Conservation (phyloP, 1,140 invertebrate genomes). For the Penaeus chinensis region DNA sequence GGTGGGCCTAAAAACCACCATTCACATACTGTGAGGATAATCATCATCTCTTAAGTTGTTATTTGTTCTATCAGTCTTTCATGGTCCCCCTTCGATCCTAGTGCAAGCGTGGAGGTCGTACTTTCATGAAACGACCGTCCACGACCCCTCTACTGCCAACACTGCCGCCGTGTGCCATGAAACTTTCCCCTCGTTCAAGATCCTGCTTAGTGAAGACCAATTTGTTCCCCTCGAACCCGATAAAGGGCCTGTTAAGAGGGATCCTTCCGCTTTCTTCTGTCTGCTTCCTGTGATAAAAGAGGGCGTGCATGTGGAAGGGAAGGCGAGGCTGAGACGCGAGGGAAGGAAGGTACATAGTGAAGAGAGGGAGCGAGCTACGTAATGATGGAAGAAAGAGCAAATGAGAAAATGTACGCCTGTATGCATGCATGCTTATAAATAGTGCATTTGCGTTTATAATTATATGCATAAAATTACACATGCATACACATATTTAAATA, state of each 20-base stretch:
- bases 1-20: too few species aligned
- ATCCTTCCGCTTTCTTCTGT: neutral
- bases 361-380: neutral
- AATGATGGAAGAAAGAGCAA: neutral
- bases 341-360: neutral
- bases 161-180: too few species aligned
- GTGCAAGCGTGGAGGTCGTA: too few species aligned
- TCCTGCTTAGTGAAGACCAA: too few species aligned
- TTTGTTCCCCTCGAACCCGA: too few species aligned
- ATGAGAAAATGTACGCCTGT: constrained; percentile 8
- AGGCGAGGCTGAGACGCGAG: neutral
- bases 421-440: neutral
- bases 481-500: neutral
- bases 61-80: too few species aligned
- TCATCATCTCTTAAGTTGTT: too few species aligned
- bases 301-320: neutral
- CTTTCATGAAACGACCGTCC: too few species aligned
- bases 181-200: too few species aligned
- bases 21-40: too few species aligned
- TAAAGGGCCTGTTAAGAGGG: neutral
- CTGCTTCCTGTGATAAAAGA: neutral
- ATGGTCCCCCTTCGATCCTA: too few species aligned
- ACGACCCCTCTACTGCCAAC: too few species aligned
- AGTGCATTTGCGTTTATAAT: constrained; percentile 17
- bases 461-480: constrained; percentile 13